A percentile compares a stretch with the other conserved stretches of the same genome.
Evolutionary conservation across 1,140 invertebrate genomes (phyloP).

Genomic region (Vanessa atalanta): DNA sequence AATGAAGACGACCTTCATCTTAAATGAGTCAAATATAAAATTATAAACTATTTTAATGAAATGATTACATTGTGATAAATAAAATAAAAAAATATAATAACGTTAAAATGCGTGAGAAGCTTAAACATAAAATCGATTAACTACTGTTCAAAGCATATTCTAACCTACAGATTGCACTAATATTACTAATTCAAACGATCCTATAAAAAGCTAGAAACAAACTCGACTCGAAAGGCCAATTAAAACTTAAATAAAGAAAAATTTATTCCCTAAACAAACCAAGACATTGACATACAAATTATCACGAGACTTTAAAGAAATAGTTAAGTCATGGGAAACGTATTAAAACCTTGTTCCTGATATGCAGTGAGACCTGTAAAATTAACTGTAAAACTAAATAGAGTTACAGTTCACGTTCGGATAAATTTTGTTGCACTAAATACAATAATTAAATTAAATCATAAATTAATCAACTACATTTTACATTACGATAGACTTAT

Average conservation of each 20-base stretch:
- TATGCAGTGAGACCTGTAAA: conserved; percentile 80
- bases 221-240: conserved; percentile 48
- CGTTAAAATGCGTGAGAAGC: conserved; percentile 2
- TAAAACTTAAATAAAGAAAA: conserved; percentile 49
- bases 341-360: conserved; percentile 79
- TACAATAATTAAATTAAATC: not conserved
- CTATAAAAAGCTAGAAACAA: conserved; percentile 20
- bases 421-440: conserved; percentile 11
- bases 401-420: conserved; percentile 63
- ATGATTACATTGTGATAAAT: not conserved
- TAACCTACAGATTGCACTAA: conserved; percentile 18
- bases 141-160: conserved; percentile 10
- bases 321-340: conserved; percentile 56
- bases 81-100: not conserved
- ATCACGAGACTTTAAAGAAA: conserved; percentile 68
- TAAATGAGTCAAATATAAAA: no score
- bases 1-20: no score
- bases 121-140: conserved; percentile 7
- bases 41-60: not conserved
- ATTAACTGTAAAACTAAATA: conserved; percentile 80
- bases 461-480: no score
- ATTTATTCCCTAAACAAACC: conserved; percentile 44
- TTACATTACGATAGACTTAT: no score
- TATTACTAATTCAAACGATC: conserved; percentile 8
- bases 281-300: conserved; percentile 63